Percentiles rank a stretch among this genome's conserved stretches.
Evolutionary conservation across 1,140 invertebrate species (phyloP).

Genomic region (Lepidurus apus): DNA sequence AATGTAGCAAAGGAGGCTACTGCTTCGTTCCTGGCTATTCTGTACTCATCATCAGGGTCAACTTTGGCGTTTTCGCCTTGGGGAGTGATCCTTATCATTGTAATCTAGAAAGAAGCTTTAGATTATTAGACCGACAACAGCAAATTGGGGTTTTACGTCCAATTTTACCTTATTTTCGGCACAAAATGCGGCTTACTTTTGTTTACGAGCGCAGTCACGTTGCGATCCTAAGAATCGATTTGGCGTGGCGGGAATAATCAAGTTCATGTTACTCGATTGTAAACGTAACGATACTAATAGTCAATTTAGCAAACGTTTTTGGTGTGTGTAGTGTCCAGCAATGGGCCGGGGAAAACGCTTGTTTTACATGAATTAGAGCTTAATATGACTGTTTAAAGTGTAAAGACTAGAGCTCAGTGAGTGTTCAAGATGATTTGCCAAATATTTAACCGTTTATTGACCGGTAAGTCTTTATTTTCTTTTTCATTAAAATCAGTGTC

Average conservation of each 20-base stretch:
- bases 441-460: neutral
- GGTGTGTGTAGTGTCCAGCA: neutral
- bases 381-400: neutral
- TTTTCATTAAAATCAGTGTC: neutral
- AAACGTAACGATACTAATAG: neutral
- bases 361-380: neutral
- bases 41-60: slow-evolving; percentile 1
- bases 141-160: neutral
- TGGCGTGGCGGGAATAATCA: too few relatives aligned
- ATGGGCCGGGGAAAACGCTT: neutral
- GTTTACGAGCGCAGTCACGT: neutral
- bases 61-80: neutral
- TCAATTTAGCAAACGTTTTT: neutral
- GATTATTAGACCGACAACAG: neutral
- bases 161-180: neutral
- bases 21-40: slow-evolving; percentile 6
- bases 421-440: neutral
- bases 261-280: neutral
- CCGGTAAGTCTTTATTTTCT: slow-evolving; percentile 7
- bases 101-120: neutral
- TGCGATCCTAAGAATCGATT: neutral
- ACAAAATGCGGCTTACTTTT: neutral
- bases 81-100: neutral
- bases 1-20: neutral
- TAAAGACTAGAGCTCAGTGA: neutral